Percentiles rank a stretch among this genome's conserved stretches.
These are phyloP conservation scores for Dryococelus australis DNA, from an alignment of 2,888 invertebrate species.

Conservation along the genomic window DNA sequence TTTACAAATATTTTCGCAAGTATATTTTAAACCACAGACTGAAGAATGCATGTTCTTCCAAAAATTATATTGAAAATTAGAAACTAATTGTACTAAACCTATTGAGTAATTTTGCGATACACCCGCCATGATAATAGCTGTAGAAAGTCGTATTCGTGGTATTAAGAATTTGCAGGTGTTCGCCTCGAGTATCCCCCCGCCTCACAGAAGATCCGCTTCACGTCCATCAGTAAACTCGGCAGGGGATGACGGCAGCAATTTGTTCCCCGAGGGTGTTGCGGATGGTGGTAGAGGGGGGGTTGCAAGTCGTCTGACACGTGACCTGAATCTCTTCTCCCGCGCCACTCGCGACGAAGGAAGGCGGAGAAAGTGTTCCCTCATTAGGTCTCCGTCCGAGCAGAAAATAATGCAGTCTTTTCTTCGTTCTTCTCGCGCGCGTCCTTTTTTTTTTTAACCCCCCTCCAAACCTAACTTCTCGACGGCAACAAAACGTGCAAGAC, in stretches of 20 bases:
- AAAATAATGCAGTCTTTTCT: background rate
- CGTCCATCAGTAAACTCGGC: background rate
- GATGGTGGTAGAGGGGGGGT: background rate
- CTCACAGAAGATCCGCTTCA: background rate
- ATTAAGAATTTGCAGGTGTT: background rate
- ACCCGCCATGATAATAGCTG: too few relatives aligned
- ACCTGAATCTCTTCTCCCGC: background rate
- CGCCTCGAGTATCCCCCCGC: background rate
- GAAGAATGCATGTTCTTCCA: too few relatives aligned
- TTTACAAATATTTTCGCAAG: too few relatives aligned
- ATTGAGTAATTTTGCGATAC: too few relatives aligned
- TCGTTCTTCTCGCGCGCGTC: background rate
- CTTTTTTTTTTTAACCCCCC: background rate
- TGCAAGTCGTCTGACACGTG: background rate
- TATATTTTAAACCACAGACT: too few relatives aligned
- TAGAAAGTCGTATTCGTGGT: too few relatives aligned
- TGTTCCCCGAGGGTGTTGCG: background rate
- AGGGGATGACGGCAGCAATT: background rate
- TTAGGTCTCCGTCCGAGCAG: background rate
- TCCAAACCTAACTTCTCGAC: background rate
- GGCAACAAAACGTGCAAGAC: background rate
- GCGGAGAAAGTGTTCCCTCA: background rate
- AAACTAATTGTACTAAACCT: too few relatives aligned
- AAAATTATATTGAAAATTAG: too few relatives aligned
- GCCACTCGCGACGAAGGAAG: background rate